These are phyloP conservation scores for Phalera bucephala DNA, from an alignment of 2,888 invertebrate genomes.

Conservation along the genomic window DNA sequence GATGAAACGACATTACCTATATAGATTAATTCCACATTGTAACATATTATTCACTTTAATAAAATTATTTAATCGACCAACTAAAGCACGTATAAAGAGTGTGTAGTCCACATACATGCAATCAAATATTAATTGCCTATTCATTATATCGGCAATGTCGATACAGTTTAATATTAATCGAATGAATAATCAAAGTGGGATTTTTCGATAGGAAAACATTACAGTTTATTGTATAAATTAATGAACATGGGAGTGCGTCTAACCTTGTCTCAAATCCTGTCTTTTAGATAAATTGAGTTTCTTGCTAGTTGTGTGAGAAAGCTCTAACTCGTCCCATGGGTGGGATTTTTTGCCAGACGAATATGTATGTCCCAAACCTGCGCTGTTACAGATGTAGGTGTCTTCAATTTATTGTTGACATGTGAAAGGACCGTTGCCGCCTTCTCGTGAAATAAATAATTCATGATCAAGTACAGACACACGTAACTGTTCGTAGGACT, in stretches of 20 bases:
- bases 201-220: neutral
- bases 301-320: constrained; percentile 27
- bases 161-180: no score
- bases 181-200: neutral
- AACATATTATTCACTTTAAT: no score
- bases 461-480: constrained; percentile 14
- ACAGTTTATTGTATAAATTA: neutral
- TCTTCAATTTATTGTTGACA: constrained; percentile 41
- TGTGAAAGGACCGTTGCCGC: constrained; percentile 19
- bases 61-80: no score
- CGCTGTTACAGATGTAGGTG: constrained; percentile 32
- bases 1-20: no score
- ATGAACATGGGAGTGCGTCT: neutral
- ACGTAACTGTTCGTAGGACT: constrained; percentile 3
- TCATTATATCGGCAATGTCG: no score
- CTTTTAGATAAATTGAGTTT: constrained; percentile 24
- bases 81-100: no score
- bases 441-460: constrained; percentile 25
- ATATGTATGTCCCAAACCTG: constrained; percentile 32
- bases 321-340: constrained; percentile 36
- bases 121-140: no score
- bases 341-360: constrained; percentile 34
- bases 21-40: no score
- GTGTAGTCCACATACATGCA: no score
- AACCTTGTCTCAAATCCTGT: constrained; percentile 6